A percentile compares a stretch with the other conserved stretches of the same genome.
phyloP scores from a whole-genome alignment of 1,140 invertebrate species.

The Berghia stephanieae region DNA sequence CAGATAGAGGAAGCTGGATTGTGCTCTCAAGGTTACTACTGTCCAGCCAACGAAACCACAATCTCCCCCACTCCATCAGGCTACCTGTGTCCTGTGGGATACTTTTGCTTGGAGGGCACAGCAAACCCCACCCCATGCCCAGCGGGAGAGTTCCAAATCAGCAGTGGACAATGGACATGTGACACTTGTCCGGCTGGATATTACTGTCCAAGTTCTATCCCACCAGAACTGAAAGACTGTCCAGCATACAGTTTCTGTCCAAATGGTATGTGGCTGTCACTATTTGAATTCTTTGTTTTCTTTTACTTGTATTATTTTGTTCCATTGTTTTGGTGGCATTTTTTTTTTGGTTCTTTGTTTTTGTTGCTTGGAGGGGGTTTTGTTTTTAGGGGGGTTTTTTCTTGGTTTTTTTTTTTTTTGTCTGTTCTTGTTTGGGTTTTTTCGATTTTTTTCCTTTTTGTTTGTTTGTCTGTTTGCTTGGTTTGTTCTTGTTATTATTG shows the following conservation, averaged over 20 bases:
- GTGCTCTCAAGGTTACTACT: constrained; percentile 60
- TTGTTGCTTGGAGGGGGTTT: no score
- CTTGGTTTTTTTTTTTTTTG: no score
- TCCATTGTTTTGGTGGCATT: no score
- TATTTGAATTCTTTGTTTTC: no score
- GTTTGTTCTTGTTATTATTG: no score
- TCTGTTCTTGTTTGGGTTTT: no score
- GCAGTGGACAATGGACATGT: constrained; percentile 49
- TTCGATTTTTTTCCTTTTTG: no score
- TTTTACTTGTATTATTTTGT: no score
- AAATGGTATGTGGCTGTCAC: constrained; percentile 40
- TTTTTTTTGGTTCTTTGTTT: no score
- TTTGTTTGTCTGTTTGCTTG: no score
- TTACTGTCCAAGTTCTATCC: constrained; percentile 51
- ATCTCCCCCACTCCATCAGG: constrained; percentile 46
- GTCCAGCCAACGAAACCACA: constrained; percentile 57
- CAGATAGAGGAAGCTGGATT: constrained; percentile 50
- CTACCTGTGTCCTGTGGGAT: constrained; percentile 52
- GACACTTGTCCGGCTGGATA: constrained; percentile 56
- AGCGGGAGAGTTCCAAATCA: constrained; percentile 51
- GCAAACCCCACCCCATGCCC: constrained; percentile 45
- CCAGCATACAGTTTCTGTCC: constrained; percentile 59
- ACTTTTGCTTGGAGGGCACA: constrained; percentile 52
- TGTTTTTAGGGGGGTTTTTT: no score
- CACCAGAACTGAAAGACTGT: constrained; percentile 48